Conservation (phyloP, 2,797 vertebrate genomes). For the Macropodus opercularis region DNA sequence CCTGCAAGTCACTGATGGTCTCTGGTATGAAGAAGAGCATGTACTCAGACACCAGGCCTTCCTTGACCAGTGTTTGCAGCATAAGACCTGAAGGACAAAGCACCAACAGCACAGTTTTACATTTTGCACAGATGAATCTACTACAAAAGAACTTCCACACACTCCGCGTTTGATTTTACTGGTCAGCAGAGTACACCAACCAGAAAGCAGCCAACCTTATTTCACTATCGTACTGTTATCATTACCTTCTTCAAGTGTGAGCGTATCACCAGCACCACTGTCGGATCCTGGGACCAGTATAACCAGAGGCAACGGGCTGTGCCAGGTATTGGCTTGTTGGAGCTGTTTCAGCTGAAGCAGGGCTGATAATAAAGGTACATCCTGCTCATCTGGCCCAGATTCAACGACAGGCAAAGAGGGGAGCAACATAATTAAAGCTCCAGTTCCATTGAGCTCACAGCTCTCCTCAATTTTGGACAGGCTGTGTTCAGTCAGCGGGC, state of each 20-base stretch:
- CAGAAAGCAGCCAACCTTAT: not conserved
- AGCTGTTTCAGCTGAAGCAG: constrained; percentile 92
- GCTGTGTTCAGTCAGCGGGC: constrained; percentile 78
- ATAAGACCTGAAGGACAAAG: constrained; percentile 82
- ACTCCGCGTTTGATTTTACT: not conserved
- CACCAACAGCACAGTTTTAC: not conserved
- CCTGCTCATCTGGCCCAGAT: constrained; percentile 77
- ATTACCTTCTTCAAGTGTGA: constrained; percentile 86
- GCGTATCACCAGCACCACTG: constrained; percentile 38
- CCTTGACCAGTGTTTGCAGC: constrained; percentile 86
- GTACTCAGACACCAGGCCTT: constrained; percentile 89
- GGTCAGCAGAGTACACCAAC: not conserved
- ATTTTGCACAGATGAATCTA: not conserved
- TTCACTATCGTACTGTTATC: not conserved
- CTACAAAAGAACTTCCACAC: not conserved
- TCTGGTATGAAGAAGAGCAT: constrained; percentile 84
- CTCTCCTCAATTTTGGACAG: constrained; percentile 81
- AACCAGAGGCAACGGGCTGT: constrained; percentile 85
- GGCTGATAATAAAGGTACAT: constrained; percentile 88
- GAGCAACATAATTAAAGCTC: constrained; percentile 87
- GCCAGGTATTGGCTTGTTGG: constrained; percentile 88
- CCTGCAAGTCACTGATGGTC: constrained; percentile 85
- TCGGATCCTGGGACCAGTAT: constrained; percentile 83
- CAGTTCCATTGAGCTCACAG: constrained; percentile 88
- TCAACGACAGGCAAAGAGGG: constrained; percentile 68